Percentiles rank a stretch among this genome's conserved stretches.
phyloP scores from a whole-genome alignment of 2,797 vertebrate genomes.

The Anguilla marmorata region DNA sequence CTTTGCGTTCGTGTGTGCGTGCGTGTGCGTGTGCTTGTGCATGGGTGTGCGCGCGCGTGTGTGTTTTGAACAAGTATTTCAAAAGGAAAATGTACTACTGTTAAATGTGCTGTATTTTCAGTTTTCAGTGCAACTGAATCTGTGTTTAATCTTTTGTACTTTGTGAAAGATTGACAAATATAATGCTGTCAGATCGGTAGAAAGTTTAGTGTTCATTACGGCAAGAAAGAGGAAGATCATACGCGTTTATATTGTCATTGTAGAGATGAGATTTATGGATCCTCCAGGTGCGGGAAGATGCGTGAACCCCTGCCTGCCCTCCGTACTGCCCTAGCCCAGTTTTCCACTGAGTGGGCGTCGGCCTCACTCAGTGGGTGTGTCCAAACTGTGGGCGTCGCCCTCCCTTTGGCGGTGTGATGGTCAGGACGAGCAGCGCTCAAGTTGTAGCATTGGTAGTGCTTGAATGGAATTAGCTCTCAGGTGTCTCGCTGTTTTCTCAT shows the following conservation, averaged over 20 bases:
- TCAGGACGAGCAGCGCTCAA: not conserved
- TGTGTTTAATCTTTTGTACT: conserved; percentile 4
- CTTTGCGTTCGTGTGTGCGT: conserved; percentile 61
- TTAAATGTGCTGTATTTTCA: conserved; percentile 72
- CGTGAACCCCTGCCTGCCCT: not conserved
- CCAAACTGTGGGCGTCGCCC: not conserved
- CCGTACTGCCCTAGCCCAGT: not conserved
- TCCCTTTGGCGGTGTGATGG: not conserved
- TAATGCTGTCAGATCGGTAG: conserved; percentile 41
- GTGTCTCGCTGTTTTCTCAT: not conserved
- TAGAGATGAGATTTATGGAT: not conserved
- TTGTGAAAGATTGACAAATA: not conserved
- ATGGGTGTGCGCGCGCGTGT: no score
- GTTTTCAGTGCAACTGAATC: conserved; percentile 47
- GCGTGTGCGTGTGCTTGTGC: not conserved
- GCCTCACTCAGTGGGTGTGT: not conserved
- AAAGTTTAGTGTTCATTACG: conserved; percentile 33
- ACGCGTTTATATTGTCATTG: not conserved
- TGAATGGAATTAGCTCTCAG: not conserved
- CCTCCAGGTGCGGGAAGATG: not conserved
- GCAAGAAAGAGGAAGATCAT: conserved; percentile 28
- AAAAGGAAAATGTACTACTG: conserved; percentile 71
- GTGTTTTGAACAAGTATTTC: conserved; percentile 55
- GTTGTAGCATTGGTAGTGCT: not conserved
- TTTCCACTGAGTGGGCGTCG: not conserved